These are phyloP conservation scores for Lycodopsis pacificus DNA, from an alignment of 2,797 vertebrate genomes.

Conservation along the genomic window DNA sequence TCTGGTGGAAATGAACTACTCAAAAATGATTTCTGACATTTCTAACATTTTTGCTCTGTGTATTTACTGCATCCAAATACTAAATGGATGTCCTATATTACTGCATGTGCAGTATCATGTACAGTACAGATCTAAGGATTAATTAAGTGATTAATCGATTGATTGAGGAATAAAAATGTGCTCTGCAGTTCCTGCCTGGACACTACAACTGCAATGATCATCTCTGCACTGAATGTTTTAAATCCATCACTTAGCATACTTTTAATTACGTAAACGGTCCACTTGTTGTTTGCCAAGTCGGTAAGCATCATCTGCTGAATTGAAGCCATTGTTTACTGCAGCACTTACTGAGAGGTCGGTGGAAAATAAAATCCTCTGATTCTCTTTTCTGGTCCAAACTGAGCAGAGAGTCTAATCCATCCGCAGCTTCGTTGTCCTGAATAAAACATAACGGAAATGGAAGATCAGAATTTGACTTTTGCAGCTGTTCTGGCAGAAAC, in stretches of 20 bases:
- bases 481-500: slow-evolving; percentile 1
- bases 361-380: slow-evolving; percentile 86
- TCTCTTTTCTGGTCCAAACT: slow-evolving; percentile 88
- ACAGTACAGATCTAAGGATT: not conserved
- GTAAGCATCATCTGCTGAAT: slow-evolving; percentile 22
- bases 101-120: not conserved
- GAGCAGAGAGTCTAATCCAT: slow-evolving; percentile 87
- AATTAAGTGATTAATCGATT: not conserved
- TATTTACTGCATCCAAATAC: not conserved
- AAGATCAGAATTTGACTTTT: slow-evolving; percentile 4
- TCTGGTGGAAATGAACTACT: not conserved
- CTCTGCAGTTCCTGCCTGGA: not conserved
- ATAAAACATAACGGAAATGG: slow-evolving; percentile 17
- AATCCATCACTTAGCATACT: slow-evolving; percentile 8
- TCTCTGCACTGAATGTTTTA: not conserved
- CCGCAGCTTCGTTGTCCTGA: slow-evolving; percentile 84
- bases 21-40: not conserved
- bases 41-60: not conserved
- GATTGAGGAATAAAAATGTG: not conserved
- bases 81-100: not conserved
- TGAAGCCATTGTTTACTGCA: slow-evolving; percentile 30
- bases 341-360: slow-evolving; percentile 91
- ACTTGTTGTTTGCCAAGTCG: slow-evolving; percentile 2
- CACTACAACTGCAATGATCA: not conserved
- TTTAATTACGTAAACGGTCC: slow-evolving; percentile 8